Conservation (phyloP, 2,797 vertebrate genomes). For the Vespertilio murinus region DNA sequence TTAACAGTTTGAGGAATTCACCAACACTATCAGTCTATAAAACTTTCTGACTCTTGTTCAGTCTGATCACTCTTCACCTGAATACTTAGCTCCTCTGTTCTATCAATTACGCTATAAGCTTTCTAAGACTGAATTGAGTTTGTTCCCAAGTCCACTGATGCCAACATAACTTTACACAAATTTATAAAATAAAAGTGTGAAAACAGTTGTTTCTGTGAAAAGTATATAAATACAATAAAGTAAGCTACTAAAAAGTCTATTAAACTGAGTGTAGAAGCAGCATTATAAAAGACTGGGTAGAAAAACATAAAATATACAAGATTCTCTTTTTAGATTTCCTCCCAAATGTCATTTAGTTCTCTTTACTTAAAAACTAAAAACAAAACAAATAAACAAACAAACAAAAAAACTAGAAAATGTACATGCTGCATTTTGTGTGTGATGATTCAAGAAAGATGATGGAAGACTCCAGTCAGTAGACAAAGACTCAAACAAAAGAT, state of each 20-base stretch:
- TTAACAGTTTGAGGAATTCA: neutral
- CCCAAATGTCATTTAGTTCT: neutral
- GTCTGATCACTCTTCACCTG: neutral
- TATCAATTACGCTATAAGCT: neutral
- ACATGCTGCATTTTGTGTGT: neutral
- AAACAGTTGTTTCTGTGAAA: constrained; percentile 8
- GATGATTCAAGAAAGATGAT: neutral
- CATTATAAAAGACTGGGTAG: neutral
- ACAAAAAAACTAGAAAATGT: neutral
- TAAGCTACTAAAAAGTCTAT: neutral
- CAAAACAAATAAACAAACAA: neutral
- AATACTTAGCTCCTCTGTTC: neutral
- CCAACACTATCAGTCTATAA: neutral
- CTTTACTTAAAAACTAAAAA: neutral
- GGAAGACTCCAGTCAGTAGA: neutral
- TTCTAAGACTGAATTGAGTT: neutral
- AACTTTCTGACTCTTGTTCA: neutral
- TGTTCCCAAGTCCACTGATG: neutral
- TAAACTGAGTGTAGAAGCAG: neutral
- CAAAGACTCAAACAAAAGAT: neutral
- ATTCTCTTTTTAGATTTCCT: neutral
- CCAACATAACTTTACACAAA: neutral
- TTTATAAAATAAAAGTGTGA: neutral
- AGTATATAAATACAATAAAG: neutral
- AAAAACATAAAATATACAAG: neutral